Percentiles rank a stretch among this genome's conserved stretches.
Evolutionary conservation across 2,113 vertebrate genomes (phyloP).

Genomic region (Haplochromis vanheusdeni): DNA sequence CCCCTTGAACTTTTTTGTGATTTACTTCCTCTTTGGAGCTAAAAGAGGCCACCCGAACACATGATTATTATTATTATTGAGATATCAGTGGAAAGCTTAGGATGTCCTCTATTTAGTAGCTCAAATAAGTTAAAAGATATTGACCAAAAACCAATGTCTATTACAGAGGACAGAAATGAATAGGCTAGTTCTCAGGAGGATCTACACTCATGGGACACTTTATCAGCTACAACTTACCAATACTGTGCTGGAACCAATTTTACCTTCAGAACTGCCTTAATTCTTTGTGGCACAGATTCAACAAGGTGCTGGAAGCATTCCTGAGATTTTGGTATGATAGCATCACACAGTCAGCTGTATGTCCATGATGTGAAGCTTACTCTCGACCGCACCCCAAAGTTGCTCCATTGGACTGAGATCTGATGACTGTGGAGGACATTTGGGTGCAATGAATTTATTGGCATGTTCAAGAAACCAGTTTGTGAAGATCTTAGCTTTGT

Average conservation of each 20-base stretch:
- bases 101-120: not conserved
- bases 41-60: not conserved
- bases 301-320: not conserved
- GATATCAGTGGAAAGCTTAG: not conserved
- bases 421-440: not conserved
- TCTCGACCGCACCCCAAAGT: fast-evolving
- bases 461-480: not conserved
- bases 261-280: not conserved
- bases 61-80: not conserved
- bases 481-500: not conserved
- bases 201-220: not conserved
- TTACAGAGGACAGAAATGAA: not conserved
- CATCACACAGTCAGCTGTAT: not conserved
- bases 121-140: not conserved
- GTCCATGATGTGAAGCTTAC: not conserved
- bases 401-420: not conserved
- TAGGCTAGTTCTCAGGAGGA: fast-evolving
- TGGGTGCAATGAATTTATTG: not conserved
- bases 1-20: not conserved
- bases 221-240: not conserved
- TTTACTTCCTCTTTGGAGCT: not conserved
- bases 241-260: not conserved
- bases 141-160: not conserved
- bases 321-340: not conserved
- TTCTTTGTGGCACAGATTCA: not conserved